Conservation (phyloP, 1,140 invertebrate species). For the Aphidius gifuensis region DNA sequence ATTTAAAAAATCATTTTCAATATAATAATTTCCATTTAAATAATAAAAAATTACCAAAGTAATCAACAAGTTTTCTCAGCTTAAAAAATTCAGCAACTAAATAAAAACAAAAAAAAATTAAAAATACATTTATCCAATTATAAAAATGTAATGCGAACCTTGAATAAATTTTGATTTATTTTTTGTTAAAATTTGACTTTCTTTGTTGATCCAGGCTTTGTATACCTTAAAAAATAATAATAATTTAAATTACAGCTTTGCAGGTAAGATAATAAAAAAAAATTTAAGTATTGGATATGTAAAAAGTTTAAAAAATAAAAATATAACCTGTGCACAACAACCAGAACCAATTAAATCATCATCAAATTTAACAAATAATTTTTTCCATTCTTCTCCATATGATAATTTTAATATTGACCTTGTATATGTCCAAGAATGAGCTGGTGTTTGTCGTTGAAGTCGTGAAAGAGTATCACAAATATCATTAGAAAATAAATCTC, state of each 20-base stretch:
- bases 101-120: slow-evolving; percentile 18
- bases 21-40: too few relatives aligned
- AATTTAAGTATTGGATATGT: not conserved
- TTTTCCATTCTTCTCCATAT: slow-evolving; percentile 44
- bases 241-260: slow-evolving; percentile 4
- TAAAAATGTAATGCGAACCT: too few relatives aligned
- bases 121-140: too few relatives aligned
- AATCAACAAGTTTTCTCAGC: too few relatives aligned
- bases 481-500: slow-evolving; percentile 52
- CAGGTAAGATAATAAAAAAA: not conserved
- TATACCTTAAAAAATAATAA: slow-evolving; percentile 43
- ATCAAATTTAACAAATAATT: slow-evolving; percentile 48
- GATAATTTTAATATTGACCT: slow-evolving; percentile 36
- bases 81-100: slow-evolving; percentile 29
- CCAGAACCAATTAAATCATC: slow-evolving; percentile 54
- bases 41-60: too few relatives aligned
- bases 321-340: slow-evolving; percentile 56
- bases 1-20: too few relatives aligned
- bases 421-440: slow-evolving; percentile 50
- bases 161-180: too few relatives aligned
- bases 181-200: not conserved
- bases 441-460: slow-evolving; percentile 45
- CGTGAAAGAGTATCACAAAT: slow-evolving; percentile 48
- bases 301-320: not conserved
- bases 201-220: slow-evolving; percentile 48